These are phyloP conservation scores for Nautilus pompilius DNA, from an alignment of 1,140 invertebrate species.

Conservation along the genomic window DNA sequence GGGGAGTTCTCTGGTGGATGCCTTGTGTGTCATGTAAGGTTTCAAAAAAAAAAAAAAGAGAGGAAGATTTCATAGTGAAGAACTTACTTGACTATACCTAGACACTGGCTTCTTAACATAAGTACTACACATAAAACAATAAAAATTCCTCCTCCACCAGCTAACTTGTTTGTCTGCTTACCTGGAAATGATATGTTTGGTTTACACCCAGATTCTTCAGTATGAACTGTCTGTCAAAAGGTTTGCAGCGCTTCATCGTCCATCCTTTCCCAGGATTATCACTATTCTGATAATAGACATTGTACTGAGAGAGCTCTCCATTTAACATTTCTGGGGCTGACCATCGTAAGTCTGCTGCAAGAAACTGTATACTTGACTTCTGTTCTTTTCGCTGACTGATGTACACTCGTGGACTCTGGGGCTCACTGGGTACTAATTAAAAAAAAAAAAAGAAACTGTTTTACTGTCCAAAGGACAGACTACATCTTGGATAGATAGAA, in stretches of 20 bases:
- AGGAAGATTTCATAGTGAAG: no score
- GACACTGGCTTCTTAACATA: no score
- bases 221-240: slow-evolving; percentile 59
- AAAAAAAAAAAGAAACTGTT: slow-evolving; percentile 1
- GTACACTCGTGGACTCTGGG: slow-evolving; percentile 68
- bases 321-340: slow-evolving; percentile 68
- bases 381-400: slow-evolving; percentile 58
- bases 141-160: no score
- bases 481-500: neutral
- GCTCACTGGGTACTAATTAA: slow-evolving; percentile 68
- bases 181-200: slow-evolving; percentile 72
- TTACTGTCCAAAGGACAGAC: neutral
- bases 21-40: no score
- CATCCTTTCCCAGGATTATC: slow-evolving; percentile 6
- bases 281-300: slow-evolving; percentile 59
- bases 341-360: slow-evolving; percentile 69
- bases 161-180: slow-evolving; percentile 43
- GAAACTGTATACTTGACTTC: slow-evolving; percentile 36
- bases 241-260: slow-evolving; percentile 27
- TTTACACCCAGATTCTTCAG: slow-evolving; percentile 62
- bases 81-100: no score
- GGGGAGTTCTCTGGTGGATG: no score
- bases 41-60: no score
- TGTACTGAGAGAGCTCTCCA: slow-evolving; percentile 72
- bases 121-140: no score